phyloP scores from a whole-genome alignment of 2,797 vertebrate species.

The Pseudochirops cupreus region DNA sequence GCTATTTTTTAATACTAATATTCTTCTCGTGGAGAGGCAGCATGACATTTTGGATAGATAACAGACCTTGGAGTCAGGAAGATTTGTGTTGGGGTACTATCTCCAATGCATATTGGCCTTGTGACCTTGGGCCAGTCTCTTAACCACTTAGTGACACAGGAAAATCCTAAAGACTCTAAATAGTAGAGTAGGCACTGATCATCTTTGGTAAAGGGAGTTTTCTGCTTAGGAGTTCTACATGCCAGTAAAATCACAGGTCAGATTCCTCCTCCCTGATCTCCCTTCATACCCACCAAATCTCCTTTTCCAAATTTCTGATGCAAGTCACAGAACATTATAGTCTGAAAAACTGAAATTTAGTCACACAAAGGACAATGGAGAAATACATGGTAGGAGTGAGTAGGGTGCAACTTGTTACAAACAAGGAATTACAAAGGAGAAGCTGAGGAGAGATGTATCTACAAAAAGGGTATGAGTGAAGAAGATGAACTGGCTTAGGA shows the following conservation, averaged over 20 bases:
- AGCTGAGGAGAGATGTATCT: too few relatives aligned
- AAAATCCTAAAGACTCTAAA: background rate
- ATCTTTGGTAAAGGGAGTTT: background rate
- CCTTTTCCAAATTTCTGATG: background rate
- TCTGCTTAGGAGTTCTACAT: background rate
- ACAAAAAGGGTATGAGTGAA: too few relatives aligned
- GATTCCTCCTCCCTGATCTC: background rate
- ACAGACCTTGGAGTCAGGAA: background rate
- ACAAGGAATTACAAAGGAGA: too few relatives aligned
- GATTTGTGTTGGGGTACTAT: background rate
- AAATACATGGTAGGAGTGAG: too few relatives aligned
- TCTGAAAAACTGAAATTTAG: too few relatives aligned
- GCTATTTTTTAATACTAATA: background rate
- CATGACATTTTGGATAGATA: background rate
- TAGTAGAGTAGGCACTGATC: background rate
- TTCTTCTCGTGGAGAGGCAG: background rate
- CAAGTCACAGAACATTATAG: background rate
- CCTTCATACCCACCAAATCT: background rate
- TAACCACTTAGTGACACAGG: background rate
- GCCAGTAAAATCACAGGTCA: background rate
- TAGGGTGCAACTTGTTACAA: too few relatives aligned
- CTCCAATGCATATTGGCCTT: background rate
- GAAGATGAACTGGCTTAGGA: too few relatives aligned
- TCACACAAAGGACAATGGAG: too few relatives aligned
- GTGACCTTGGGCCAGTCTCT: background rate